These are phyloP conservation scores for Litocranius walleri DNA, from an alignment of 2,113 vertebrate species.

Conservation along the genomic window DNA sequence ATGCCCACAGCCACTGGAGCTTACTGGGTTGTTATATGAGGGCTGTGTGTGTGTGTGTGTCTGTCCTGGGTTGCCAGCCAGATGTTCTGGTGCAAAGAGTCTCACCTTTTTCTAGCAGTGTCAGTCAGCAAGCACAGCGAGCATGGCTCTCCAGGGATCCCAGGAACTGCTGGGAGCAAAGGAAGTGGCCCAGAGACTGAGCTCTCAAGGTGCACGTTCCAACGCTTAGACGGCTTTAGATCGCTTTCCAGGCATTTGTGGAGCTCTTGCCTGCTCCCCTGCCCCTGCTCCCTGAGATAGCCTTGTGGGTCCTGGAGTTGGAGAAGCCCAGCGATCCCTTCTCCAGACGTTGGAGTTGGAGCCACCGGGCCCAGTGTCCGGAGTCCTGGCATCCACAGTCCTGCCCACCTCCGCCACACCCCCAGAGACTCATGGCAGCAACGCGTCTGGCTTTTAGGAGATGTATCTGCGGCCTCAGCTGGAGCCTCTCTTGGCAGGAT, in stretches of 20 bases:
- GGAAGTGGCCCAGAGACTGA: background rate
- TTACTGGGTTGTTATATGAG: background rate
- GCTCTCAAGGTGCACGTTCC: background rate
- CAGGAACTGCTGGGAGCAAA: background rate
- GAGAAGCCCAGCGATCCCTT: background rate
- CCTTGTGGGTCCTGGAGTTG: background rate
- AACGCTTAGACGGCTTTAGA: background rate
- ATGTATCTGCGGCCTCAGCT: background rate
- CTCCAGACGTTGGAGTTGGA: background rate
- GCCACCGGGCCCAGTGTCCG: background rate
- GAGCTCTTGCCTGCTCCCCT: background rate
- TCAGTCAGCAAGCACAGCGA: background rate
- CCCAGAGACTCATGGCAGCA: background rate
- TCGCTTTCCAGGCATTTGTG: background rate
- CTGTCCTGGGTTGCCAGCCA: background rate
- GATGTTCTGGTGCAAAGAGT: background rate
- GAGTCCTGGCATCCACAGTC: background rate
- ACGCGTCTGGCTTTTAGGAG: slow-evolving; percentile 25
- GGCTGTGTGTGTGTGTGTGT: background rate
- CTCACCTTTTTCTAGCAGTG: background rate
- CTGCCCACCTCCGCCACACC: background rate
- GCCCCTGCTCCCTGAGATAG: background rate
- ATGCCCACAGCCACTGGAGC: background rate
- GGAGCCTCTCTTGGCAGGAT: background rate
- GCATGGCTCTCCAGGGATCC: background rate